Percentiles rank a stretch among this genome's conserved stretches.
Evolutionary conservation across 2,888 invertebrate genomes (phyloP).

Genomic region (Vannuccia rotundouncinata): DNA sequence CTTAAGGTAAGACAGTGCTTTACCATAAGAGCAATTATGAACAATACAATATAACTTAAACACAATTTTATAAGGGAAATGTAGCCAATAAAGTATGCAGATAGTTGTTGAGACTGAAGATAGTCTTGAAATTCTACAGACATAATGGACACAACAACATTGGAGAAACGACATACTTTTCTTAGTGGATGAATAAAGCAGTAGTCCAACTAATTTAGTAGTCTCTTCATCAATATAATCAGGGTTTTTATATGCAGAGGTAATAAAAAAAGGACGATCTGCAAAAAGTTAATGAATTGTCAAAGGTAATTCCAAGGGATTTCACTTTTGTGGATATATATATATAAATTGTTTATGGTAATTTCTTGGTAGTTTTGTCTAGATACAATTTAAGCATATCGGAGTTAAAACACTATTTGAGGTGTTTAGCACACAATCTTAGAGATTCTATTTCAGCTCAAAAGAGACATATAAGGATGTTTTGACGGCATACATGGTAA

Average conservation of each 20-base stretch:
- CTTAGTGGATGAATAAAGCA: not conserved
- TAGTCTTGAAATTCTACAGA: not conserved
- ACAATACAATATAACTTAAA: not conserved
- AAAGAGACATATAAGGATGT: constrained; percentile 19
- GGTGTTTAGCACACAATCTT: constrained; percentile 6
- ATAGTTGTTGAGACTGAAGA: not conserved
- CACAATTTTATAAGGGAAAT: not conserved
- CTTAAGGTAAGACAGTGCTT: not conserved
- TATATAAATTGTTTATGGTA: not conserved
- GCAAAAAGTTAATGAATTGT: constrained; percentile 13
- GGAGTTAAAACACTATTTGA: not conserved
- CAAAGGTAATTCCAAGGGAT: constrained; percentile 4
- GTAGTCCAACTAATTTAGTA: not conserved
- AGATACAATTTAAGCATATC: not conserved
- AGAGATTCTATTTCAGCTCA: not conserved
- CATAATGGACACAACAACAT: not conserved
- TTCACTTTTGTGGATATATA: constrained; percentile 1
- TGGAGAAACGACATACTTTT: not conserved
- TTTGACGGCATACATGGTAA: constrained; percentile 3
- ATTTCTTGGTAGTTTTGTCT: not conserved
- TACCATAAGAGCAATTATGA: constrained; percentile 1
- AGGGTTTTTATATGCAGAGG: not conserved
- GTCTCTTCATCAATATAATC: constrained; percentile 2
- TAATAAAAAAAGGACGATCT: constrained; percentile 6
- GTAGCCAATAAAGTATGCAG: not conserved